Percentiles rank a stretch among this genome's conserved stretches.
Evolutionary conservation across 2,797 vertebrate genomes (phyloP).

Genomic region (Salarias fasciatus): DNA sequence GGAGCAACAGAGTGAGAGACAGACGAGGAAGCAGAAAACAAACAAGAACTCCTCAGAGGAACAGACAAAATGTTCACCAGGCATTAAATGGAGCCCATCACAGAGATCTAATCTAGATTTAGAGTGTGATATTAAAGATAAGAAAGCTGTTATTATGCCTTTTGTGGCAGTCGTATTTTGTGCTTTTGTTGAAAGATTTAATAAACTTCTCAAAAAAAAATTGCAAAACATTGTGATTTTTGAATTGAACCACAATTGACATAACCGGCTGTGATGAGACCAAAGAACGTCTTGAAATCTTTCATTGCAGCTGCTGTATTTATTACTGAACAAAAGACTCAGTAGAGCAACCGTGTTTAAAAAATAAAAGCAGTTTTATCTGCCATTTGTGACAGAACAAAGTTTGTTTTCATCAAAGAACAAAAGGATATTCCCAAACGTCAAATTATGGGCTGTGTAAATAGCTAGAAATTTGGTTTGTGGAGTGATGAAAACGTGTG

Average conservation of each 20-base stretch:
- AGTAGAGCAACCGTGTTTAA: too few species aligned
- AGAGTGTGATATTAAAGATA: background rate
- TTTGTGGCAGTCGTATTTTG: background rate
- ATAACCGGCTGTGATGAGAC: background rate
- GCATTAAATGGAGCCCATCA: background rate
- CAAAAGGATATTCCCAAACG: background rate
- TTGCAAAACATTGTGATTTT: background rate
- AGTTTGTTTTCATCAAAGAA: too few species aligned
- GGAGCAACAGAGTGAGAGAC: constrained; percentile 7
- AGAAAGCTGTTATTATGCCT: constrained; percentile 3
- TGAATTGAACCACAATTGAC: constrained; percentile 1
- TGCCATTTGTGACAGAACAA: too few species aligned
- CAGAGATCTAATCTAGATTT: background rate
- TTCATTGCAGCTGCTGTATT: constrained; percentile 1
- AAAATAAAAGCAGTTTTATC: too few species aligned
- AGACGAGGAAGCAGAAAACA: constrained; percentile 2
- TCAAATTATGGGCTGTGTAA: background rate
- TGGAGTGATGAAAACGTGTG: too few species aligned
- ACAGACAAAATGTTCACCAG: background rate
- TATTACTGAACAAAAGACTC: background rate
- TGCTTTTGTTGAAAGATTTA: background rate
- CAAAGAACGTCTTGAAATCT: background rate
- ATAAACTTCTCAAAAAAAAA: background rate
- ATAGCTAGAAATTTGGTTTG: background rate
- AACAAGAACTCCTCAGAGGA: constrained; percentile 2